Evolutionary conservation across 2,113 vertebrate species (phyloP), one percentile per base, ranked within the genome.

Genomic region (Pagrus major): DNA sequence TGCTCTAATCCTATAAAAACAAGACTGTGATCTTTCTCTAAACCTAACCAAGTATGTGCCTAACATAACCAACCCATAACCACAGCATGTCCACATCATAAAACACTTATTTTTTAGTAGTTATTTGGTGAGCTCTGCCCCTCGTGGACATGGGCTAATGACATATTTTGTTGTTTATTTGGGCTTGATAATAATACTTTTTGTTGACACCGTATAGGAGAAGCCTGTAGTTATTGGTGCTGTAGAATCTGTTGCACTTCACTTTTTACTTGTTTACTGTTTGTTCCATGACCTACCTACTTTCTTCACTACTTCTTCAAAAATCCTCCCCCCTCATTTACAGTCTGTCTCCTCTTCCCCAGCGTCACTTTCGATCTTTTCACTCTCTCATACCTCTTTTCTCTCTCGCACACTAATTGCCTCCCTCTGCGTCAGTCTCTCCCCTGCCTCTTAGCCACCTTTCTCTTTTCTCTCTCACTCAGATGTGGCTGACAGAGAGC

Each of bases 371-470:
- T 88, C 31, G n/a, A 76, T 80, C 54, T 71, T 79, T 35, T 83
- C 39, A 35, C 9, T 64, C 54, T 76, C 42, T 77, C 60, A 6
- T 20, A 37, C 55, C 67, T 70, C 56, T 72, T 75, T 78, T 56
- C 51, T 54, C 74, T 76, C 71, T 65, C 67, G n/a, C n/a, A 27
- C 46, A 73, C 80, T 85, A 88, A 89, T 83, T 85, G 78, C 78
- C 64, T 86, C 78, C 46, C 84, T 83, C 61, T 54, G 71, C 54
- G 59, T 69, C 85, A 55, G 27, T 67, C 31, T 63, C 47, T 78
- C 71, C 68, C 65, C 31, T 46, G 52, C 70, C 78, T 67, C 49
- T 73, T 71, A 65, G 25, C 72, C 68, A 80, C 71, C 52, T 59
- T 80, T 58, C 42, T 52, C n/a, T 16, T 66, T n/a, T 35, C n/a